Base-by-base conservation (phyloP, 2,797 vertebrate species). In the Muraenolepis orangiensis region DNA sequence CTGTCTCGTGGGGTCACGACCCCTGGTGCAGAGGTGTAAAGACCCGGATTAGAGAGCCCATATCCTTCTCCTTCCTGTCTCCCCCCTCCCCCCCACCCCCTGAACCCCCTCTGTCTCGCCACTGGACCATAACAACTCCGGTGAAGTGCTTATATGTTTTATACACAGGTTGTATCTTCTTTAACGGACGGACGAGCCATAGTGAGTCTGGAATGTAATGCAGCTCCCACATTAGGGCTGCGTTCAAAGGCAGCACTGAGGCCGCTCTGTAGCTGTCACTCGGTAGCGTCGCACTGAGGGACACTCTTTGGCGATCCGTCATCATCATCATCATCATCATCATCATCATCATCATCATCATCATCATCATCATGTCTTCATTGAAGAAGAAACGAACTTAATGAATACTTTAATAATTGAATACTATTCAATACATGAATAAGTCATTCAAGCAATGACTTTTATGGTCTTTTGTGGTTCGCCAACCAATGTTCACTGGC, bases 21-120 rank as follows among this genome's bases (percentile, higher is more conserved):
- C 18, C 11, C 61, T 72, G 23, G 46, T 67, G 32, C 71, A 38
- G 66, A 71, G 68, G 34, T n/a, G 38, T 72, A 77, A 82, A 82
- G 61, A 66, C 66, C 79, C 71, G 78, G 76, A 79, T 79, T 81
- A 77, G 78, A 77, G 78, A 84, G 73, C 72, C 46, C 64, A 86
- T 74, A 16, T 73, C 67, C 70, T 64, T 12, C 73, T 64, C 11
- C 73, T 77, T 78, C 66, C 70, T 72, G 64, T 66, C 26, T 66
- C 64, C 68, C 38, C 32, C 36, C 11, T 1, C 20, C 46, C 76
- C n/a, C 73, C 75, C 51, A 67, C 32, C 34, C 42, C 10, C 13
- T n/a, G n/a, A n/a, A n/a, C n/a, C n/a, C n/a, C n/a, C n/a, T n/a
- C n/a, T n/a, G n/a, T n/a, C 71, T 69, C 68, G 28, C 73, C 40